Base-by-base conservation (phyloP, 1,140 invertebrate species). In the Globodera rostochiensis region DNA sequence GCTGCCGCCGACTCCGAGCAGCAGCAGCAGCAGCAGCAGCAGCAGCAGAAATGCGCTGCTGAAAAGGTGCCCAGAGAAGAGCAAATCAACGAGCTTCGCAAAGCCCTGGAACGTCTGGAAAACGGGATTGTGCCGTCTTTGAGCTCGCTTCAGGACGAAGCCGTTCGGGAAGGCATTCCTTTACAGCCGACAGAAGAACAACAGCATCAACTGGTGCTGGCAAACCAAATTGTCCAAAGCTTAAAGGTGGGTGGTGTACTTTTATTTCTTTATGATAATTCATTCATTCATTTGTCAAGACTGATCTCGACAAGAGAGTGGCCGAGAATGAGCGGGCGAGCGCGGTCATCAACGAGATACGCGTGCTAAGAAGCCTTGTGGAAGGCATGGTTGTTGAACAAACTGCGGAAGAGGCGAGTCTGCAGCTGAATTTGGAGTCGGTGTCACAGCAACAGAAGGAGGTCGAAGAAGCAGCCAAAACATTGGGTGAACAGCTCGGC, bases 91-190 rank as follows among this genome's bases (percentile, higher is more conserved):
- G 49, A 74, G 66, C 73, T 74, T 6, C 73, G 45, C 1, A 74
- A 70, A 15, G 66, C 73, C n/a, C 49, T 70, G n/a, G 73, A 53
- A 19, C 73, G n/a, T 21, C 66, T 74, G n/a, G n/a, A 74, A 7
- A 15, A n/a, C 73, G 73, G 15, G 7, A 70, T 74, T 50, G 49
- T 74, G 49, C 49, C 49, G 6, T 1, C 49, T 21, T 45, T 74
- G 49, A 50, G 49, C 49, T 9, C 73, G n/a, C 73, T 74, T 6
- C 49, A 74, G 73, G 49, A 50, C n/a, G 73, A 74, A 45, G 49
- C 66, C 25, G n/a, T 25, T 21, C n/a, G 45, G 66, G 73, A 50
- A 15, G 73, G 66, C 73, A 70, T 74, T 74, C 73, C 73, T n/a
- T 25, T 69, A 15, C 6, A n/a, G n/a, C 66, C 66, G 36, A 8